phyloP scores from a whole-genome alignment of 2,113 vertebrate species.

The Cathartes aura region DNA sequence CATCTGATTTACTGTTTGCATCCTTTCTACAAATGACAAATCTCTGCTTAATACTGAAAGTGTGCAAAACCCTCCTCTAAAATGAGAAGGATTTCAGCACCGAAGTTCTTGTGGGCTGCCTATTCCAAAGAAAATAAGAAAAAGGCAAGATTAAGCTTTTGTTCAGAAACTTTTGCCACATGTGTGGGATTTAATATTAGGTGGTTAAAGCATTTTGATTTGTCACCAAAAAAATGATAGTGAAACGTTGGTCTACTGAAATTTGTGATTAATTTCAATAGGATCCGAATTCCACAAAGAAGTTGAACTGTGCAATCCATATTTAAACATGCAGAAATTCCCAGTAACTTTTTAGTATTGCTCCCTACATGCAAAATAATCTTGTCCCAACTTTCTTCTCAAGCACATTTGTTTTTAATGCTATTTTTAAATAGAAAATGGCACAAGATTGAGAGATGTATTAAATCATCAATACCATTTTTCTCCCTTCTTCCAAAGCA shows the following conservation, averaged over 20 bases:
- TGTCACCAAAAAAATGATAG: not conserved
- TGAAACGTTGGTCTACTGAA: not conserved
- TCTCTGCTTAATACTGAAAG: not conserved
- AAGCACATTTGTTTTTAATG: not conserved
- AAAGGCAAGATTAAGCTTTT: not conserved
- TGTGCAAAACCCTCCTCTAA: not conserved
- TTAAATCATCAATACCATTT: slow-evolving; percentile 77
- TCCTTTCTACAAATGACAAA: not conserved
- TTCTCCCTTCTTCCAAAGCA: slow-evolving; percentile 81
- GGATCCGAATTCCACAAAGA: not conserved
- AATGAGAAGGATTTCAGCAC: not conserved
- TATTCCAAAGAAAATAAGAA: not conserved
- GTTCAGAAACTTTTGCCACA: not conserved
- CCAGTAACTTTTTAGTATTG: not conserved
- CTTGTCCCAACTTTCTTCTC: not conserved
- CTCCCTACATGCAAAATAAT: not conserved
- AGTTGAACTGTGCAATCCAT: not conserved
- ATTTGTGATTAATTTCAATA: not conserved
- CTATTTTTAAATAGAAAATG: not conserved
- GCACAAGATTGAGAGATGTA: not conserved
- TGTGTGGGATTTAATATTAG: not conserved
- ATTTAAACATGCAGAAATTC: not conserved
- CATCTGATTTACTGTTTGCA: not conserved
- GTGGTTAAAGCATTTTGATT: not conserved
- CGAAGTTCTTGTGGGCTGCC: not conserved